Evolutionary conservation across 2,113 vertebrate genomes (phyloP), one percentile per base, ranked within the genome.

Genomic region (Morphnarchus princeps): DNA sequence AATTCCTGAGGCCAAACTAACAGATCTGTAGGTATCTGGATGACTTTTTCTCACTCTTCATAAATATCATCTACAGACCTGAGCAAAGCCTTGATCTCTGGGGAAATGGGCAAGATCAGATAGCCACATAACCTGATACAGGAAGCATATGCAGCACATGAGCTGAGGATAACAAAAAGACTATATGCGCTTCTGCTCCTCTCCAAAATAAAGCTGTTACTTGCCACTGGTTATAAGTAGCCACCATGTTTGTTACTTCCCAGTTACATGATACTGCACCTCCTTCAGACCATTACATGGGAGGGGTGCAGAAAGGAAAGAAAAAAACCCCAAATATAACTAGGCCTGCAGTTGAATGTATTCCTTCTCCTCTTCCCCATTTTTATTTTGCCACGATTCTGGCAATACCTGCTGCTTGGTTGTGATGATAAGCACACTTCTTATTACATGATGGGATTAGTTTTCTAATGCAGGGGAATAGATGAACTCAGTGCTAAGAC

Each of bases 181-280:
- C 65, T 73, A 26, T 5, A 5, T 25, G 21, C 1, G 26, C n/a
- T 34, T 52, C 61, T 59, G 38, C 16, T 38, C 2, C 45, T 36
- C 22, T 58, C 38, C 36, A 34, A 78, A 73, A 86, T 32, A 34
- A 62, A 95, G 22, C 25, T 58, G 19, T 28, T 76, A 49, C 32
- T 84, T 91, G 28, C 22, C 58, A 42, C 19, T 43, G 38, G 6
- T 24, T 43, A 0, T 18, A 84, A 62, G 42, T 18, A 58, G 31
- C 6, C 59, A 28, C 6, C 7, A 15, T 18, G 45, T 43, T 76
- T 71, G 25, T 49, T 50, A 67, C n/a, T n/a, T 82, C 17, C 17
- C 43, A 63, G 18, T n/a, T 78, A 63, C 10, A 61, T 0, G 0
- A 58, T 26, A 54, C 5, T 29, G 9, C 16, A 66, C 6, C 2